phyloP scores from a whole-genome alignment of 92 coral and sea anemone genomes.

The Bergia sp. region DNA sequence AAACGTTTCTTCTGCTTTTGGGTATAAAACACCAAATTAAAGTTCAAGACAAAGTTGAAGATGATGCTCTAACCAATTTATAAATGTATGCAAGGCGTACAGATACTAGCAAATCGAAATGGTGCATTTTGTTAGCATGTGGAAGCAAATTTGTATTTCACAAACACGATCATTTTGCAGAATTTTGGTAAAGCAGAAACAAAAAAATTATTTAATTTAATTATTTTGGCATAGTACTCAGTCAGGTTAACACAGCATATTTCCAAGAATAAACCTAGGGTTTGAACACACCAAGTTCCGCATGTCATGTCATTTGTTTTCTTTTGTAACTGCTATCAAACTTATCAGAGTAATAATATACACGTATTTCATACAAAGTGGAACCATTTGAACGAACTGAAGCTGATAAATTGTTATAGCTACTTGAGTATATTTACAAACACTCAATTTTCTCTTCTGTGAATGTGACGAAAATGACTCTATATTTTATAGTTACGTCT shows the following conservation, averaged over 20 bases:
- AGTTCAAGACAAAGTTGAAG: constrained; percentile 1
- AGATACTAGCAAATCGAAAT: neutral
- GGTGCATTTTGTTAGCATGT: neutral
- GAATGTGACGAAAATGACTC: constrained; percentile 1
- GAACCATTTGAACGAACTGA: constrained; percentile 5
- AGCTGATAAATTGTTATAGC: constrained; percentile 1
- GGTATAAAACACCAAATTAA: neutral
- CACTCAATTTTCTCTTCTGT: constrained; percentile 1
- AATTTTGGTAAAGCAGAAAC: neutral
- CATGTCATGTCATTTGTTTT: neutral
- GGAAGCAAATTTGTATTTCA: neutral
- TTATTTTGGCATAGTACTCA: neutral
- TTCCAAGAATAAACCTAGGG: neutral
- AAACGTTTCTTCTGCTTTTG: neutral
- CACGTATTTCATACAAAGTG: neutral
- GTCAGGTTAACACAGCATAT: constrained; percentile 5
- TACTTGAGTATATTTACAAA: neutral
- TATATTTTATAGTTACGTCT: no score
- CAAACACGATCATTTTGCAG: no score
- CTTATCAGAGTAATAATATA: neutral
- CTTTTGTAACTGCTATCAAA: neutral
- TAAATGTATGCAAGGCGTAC: neutral
- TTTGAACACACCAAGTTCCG: neutral
- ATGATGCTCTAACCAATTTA: neutral
- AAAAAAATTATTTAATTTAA: no score